A percentile compares a stretch with the other conserved stretches of the same genome.
phyloP scores from a whole-genome alignment of 92 coral and sea anemone genomes.

The Phymanthus crucifer region DNA sequence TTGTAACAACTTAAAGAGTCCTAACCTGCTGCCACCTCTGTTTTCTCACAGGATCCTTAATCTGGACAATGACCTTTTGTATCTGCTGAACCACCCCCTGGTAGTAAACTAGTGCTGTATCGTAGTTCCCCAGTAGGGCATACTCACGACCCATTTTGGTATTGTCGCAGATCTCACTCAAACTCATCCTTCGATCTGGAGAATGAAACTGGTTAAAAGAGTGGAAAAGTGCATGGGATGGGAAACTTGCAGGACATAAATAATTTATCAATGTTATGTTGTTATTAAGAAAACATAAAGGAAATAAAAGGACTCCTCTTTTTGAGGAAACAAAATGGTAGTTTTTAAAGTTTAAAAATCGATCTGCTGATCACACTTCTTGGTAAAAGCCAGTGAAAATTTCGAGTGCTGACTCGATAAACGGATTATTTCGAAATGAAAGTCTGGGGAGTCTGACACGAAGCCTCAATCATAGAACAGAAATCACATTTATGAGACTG shows the following conservation, averaged over 20 bases:
- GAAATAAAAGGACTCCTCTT: background rate
- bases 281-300: background rate
- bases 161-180: slow-evolving; percentile 91
- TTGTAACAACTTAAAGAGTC: background rate
- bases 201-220: background rate
- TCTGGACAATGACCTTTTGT: slow-evolving; percentile 70
- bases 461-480: background rate
- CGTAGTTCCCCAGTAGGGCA: slow-evolving; percentile 95
- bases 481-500: background rate
- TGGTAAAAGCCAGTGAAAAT: background rate
- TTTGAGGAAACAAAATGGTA: background rate
- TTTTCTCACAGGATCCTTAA: slow-evolving; percentile 83
- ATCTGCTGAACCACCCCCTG: slow-evolving; percentile 97
- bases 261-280: background rate
- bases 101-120: slow-evolving; percentile 92
- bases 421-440: background rate
- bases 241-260: background rate
- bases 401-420: slow-evolving; percentile 10
- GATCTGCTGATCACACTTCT: background rate
- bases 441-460: background rate
- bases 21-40: slow-evolving; percentile 96
- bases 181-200: slow-evolving; percentile 39
- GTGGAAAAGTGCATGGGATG: background rate
- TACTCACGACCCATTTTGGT: slow-evolving; percentile 98
- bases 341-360: background rate